Evolutionary conservation across 2,888 invertebrate species (phyloP), one percentile per base, ranked within the genome.

Genomic region (Mimumesa dahlbomi): DNA sequence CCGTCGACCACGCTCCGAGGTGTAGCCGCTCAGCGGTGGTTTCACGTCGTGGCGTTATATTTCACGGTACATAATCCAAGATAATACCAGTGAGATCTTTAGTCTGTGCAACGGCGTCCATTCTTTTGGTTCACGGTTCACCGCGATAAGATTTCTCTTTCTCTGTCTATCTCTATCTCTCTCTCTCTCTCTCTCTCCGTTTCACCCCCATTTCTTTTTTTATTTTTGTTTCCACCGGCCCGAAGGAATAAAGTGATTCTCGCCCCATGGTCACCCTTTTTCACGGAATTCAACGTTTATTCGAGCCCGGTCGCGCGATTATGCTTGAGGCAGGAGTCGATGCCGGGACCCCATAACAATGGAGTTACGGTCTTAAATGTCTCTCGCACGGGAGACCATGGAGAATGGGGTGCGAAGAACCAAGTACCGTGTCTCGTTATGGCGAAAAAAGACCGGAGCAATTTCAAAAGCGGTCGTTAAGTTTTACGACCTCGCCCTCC

Each of bases 381-480:
- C 81, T 69, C 75, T 81, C 78, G 72, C 71, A 69, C 59, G 75
- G 69, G 53, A 66, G 38, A 54, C 81, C 75, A 63, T 72, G 69
- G 81, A 81, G 79, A 79, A 79, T 81, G 79, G 78, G 81, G 79
- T 79, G 79, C 81, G 69, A 79, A 81, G 79, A 78, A 59, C 62
- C 78, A 81, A 79, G 78, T 63, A 71, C 78, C 75, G 81, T 75
- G 78, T 72, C 83, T 82, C 72, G 82, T 82, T 83, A 78, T 48
- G 64, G 75, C 67, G 73, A 71, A 71, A 84, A 81, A 82, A 81
- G 79, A 78, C 76, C 73, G 80, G 73, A 73, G 82, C 82, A 82
- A 86, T 86, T 78, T 70, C 69, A 78, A 84, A 86, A 84, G 78
- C 74, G 73, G 73, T 79, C 84, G 82, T 85, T 86, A 84, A 84